Base-by-base conservation (phyloP, 2,113 vertebrate genomes). In the Corythaeola cristata region DNA sequence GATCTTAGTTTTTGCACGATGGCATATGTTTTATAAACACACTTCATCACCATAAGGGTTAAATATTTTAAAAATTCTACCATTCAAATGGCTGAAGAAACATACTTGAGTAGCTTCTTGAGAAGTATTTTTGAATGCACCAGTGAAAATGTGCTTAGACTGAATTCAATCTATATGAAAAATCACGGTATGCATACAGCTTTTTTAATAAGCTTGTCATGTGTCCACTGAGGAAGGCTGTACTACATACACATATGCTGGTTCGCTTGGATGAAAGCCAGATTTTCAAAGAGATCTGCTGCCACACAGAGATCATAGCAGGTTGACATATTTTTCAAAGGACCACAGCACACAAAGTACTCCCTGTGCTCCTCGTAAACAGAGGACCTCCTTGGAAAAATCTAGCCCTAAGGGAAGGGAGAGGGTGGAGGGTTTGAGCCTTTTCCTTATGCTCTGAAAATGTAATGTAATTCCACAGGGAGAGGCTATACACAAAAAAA, bases 291-390 rank as follows among this genome's bases (percentile, higher is more conserved):
- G 76, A 60, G 18, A 93, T 90, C 91, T 6, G 58, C 79, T 93
- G 91, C 67, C 72, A 52, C 9, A 62, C 23, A 72, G 52, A 79
- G 26, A 88, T 73, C 89, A 73, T 12, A 80, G 80, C 35, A 86
- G 35, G 35, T 3, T 84, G 89, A 92, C 91, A 68, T 77, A 69
- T 69, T 95, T 95, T 84, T 53, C 80, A 56, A 92, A 87, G 83
- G 18, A 96, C 50, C 58, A 80, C 53, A 90, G 83, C 39, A 88
- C 86, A 66, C 35, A 19, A 66, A 77, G 64, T 90, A 56, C 79
- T 92, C 89, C 62, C 76, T 64, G n/a, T 72, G 71, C 35, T 88
- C 44, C 66, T 90, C 33, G 62, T 59, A 8, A 59, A 73, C 35
- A 67, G 39, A 94, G 44, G 32, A 10, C 15, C 15, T 85, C n/a